These are phyloP conservation scores for Gobius niger DNA, from an alignment of 2,113 vertebrate genomes.

Conservation along the genomic window DNA sequence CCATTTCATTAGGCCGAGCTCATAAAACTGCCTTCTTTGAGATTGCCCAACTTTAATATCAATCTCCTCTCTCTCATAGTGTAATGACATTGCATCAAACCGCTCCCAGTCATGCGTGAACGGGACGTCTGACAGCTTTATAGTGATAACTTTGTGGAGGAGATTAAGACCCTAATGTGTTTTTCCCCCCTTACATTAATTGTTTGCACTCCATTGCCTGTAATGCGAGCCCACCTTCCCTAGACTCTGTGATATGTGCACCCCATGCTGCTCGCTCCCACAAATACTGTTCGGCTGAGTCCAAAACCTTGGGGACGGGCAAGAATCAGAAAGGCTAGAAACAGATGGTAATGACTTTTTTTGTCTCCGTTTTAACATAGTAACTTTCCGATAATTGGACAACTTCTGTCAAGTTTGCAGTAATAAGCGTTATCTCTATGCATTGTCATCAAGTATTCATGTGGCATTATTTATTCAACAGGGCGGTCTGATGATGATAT, in stretches of 20 bases:
- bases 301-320: slow-evolving; percentile 72
- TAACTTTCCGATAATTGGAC: slow-evolving; percentile 79
- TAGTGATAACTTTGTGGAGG: slow-evolving; percentile 66
- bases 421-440: slow-evolving; percentile 39
- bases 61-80: slow-evolving; percentile 41
- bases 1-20: slow-evolving; percentile 52
- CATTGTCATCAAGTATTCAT: slow-evolving; percentile 64
- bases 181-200: slow-evolving; percentile 71
- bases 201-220: slow-evolving; percentile 75
- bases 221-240: slow-evolving; percentile 64
- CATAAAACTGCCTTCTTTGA: slow-evolving; percentile 46
- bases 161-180: slow-evolving; percentile 76
- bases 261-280: slow-evolving; percentile 59
- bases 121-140: slow-evolving; percentile 70
- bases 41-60: slow-evolving; percentile 55
- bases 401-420: slow-evolving; percentile 68
- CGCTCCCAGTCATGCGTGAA: slow-evolving; percentile 64
- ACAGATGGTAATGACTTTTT: slow-evolving; percentile 76
- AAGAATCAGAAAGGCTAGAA: slow-evolving; percentile 62
- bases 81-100: slow-evolving; percentile 70
- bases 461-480: slow-evolving; percentile 58
- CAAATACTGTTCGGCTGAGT: slow-evolving; percentile 65
- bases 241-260: slow-evolving; percentile 46
- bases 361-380: slow-evolving; percentile 34
- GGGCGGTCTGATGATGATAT: slow-evolving; percentile 39